Base-by-base conservation (phyloP, 2,888 invertebrate genomes). In the Resseliella maxima region DNA sequence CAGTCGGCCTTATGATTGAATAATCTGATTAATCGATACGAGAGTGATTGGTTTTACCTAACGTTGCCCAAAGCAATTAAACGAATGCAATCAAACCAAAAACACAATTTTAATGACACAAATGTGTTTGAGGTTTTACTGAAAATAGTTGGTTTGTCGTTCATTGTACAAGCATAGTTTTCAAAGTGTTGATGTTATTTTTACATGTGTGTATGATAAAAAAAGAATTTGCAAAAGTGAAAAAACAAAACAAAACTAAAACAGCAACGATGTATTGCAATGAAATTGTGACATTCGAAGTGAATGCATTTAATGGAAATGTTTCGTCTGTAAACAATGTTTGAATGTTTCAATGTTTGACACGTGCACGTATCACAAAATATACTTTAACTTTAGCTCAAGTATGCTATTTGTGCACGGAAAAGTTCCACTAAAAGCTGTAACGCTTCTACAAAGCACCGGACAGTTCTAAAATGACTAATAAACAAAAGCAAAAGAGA, bases 321-420 rank as follows among this genome's bases (percentile, higher is more conserved):
- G 83, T 83, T 83, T 83, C 38, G 38, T n/a, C 83, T 83, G 83
- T 38, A 83, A 38, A 83, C 83, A 83, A 38, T 83, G 83, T 83
- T 83, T 83, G 31, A 83, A 38, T 83, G 83, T 83, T 83, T 83
- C 38, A 24, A 83, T 83, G 83, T 83, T 83, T 83, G 83, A 83
- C 83, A 83, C 83, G 83, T 83, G 83, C 83, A 83, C 41, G 83
- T 83, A 83, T 83, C 83, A 83, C 38, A 83, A 83, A 83, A 83
- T 83, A 83, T 83, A 83, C 83, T 83, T 83, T 8, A 83, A 83
- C 38, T 83, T 83, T 83, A 38, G 83, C 83, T 83, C 83, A 38
- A 38, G 83, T 36, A 38, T 83, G 83, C 38, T 24, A 38, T 83
- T 83, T 83, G 36, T 38, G 38, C 38, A 38, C 38, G 38, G 24